A percentile compares a stretch with the other conserved stretches of the same genome.
Evolutionary conservation across 2,113 vertebrate species (phyloP).

Genomic region (Noturus placidus): DNA sequence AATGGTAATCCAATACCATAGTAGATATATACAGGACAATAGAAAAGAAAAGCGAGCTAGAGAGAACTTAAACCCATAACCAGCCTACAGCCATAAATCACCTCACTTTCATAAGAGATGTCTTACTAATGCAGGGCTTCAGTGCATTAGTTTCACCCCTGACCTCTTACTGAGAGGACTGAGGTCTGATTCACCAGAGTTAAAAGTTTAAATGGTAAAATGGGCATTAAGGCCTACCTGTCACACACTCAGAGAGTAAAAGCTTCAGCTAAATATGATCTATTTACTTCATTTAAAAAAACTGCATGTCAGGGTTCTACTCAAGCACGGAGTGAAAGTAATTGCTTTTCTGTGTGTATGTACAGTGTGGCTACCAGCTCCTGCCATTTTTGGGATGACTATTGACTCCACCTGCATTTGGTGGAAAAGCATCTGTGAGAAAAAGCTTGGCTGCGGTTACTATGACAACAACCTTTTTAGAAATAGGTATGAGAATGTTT

Average conservation of each 20-base stretch:
- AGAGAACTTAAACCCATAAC: not conserved
- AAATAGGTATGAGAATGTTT: conserved; percentile 75
- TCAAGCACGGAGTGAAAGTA: not conserved
- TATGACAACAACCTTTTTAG: conserved; percentile 87
- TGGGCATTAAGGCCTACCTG: not conserved
- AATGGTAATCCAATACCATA: not conserved
- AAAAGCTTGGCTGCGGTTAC: conserved; percentile 81
- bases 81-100: not conserved
- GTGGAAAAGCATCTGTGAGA: conserved; percentile 79
- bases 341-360: conserved; percentile 14
- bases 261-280: not conserved
- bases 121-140: not conserved
- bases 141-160: not conserved
- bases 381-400: conserved; percentile 83
- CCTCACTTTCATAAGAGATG: not conserved
- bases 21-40: not conserved
- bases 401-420: conserved; percentile 88
- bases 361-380: conserved; percentile 89
- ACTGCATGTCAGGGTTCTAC: not conserved
- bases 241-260: not conserved
- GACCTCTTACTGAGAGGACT: not conserved
- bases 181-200: not conserved
- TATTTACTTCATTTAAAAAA: not conserved
- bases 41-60: not conserved
- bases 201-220: not conserved